phyloP scores from a whole-genome alignment of 2,888 invertebrate species.

The Sturmia bella region DNA sequence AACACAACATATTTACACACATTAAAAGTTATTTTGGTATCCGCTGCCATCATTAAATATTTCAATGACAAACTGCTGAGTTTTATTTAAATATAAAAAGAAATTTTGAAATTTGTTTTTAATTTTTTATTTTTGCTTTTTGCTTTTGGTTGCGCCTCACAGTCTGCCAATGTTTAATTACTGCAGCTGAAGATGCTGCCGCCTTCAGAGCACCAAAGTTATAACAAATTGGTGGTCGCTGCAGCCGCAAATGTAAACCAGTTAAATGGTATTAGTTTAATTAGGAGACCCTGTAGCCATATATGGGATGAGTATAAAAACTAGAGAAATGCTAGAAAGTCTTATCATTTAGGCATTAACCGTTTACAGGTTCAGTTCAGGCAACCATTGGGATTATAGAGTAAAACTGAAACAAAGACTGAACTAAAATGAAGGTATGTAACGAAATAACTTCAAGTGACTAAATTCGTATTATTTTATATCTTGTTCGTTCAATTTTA shows the following conservation, averaged over 20 bases:
- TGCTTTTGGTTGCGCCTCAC: conserved; percentile 21
- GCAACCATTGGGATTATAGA: conserved; percentile 22
- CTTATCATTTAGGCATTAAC: conserved; percentile 75
- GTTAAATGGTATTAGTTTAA: conserved; percentile 39
- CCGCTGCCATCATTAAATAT: background rate
- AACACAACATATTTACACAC: conserved; percentile 6
- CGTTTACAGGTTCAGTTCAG: conserved; percentile 72
- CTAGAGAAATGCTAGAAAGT: conserved; percentile 70
- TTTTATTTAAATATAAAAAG: conserved; percentile 44
- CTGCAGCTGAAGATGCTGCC: conserved; percentile 18
- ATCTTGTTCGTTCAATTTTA: conserved; percentile 54
- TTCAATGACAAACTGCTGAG: conserved; percentile 18
- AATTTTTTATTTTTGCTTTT: too few species aligned
- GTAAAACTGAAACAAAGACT: conserved; percentile 33
- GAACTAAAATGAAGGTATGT: conserved; percentile 66
- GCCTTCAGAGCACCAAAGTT: conserved; percentile 43
- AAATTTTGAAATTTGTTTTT: conserved; percentile 62
- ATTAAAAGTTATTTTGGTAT: conserved; percentile 5
- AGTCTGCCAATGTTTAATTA: conserved; percentile 20
- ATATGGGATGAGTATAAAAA: conserved; percentile 75
- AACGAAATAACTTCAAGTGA: background rate
- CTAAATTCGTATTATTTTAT: conserved; percentile 10
- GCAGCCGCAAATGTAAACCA: conserved; percentile 15
- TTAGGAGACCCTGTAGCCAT: conserved; percentile 9
- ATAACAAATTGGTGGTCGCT: conserved; percentile 37